A percentile compares a stretch with the other conserved stretches of the same genome.
These are phyloP conservation scores for Mythimna ferrago DNA, from an alignment of 2,888 invertebrate species.

Conservation along the genomic window DNA sequence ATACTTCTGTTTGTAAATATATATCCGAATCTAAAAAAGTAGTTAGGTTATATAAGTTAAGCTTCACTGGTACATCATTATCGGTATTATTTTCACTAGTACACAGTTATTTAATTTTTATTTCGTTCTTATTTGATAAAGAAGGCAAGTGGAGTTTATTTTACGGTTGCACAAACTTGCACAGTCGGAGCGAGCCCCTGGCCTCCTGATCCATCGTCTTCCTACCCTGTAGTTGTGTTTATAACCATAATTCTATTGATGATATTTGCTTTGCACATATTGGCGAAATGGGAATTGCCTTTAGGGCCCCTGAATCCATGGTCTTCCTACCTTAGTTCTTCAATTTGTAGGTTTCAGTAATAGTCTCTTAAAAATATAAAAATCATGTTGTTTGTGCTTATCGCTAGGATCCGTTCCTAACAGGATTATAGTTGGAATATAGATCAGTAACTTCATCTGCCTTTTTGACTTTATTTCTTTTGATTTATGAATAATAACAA, in stretches of 20 bases:
- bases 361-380: background rate
- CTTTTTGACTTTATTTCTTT: background rate
- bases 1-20: too few species aligned
- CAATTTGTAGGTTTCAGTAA: background rate
- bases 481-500: background rate
- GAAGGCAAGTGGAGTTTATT: conserved; percentile 16
- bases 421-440: background rate
- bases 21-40: background rate
- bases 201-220: conserved; percentile 55
- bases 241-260: conserved; percentile 19
- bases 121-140: conserved; percentile 6
- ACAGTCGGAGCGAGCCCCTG: conserved; percentile 40
- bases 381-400: background rate
- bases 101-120: conserved; percentile 29
- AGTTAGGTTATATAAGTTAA: background rate
- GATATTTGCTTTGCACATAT: conserved; percentile 43
- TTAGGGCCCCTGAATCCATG: conserved; percentile 15
- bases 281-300: conserved; percentile 8
- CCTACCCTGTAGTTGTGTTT: conserved; percentile 35
- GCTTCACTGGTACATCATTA: conserved; percentile 20
- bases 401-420: background rate
- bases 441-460: background rate
- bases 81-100: conserved; percentile 36
- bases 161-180: conserved; percentile 35
- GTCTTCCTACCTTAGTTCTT: conserved; percentile 34